Percentiles rank a stretch among this genome's conserved stretches.
Conservation (phyloP, 2,888 invertebrate genomes). For the Xanthorhoe spadicearia region DNA sequence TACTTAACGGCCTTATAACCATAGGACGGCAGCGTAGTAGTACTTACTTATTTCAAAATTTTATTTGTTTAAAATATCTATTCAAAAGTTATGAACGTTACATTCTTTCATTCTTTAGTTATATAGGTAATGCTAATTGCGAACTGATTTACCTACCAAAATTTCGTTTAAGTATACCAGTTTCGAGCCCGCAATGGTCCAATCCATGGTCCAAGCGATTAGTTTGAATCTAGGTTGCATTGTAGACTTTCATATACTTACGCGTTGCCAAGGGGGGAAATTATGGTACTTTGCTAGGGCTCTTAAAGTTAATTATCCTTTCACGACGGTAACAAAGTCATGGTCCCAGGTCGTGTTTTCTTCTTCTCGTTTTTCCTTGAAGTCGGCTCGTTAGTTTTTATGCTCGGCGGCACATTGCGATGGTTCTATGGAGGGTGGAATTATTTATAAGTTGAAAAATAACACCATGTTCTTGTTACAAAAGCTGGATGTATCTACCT, state of each 20-base stretch:
- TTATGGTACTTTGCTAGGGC: not conserved
- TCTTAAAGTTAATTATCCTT: constrained; percentile 5
- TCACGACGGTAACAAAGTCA: constrained; percentile 12
- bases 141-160: no score
- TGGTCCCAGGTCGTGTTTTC: constrained; percentile 22
- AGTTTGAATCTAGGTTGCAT: no score
- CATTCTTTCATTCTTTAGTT: no score
- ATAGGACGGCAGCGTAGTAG: no score
- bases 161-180: no score
- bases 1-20: no score
- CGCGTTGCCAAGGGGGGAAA: not conserved
- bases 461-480: not conserved
- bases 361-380: constrained; percentile 32
- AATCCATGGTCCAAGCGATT: no score
- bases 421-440: constrained; percentile 10
- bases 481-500: not conserved
- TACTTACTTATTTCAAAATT: no score
- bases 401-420: constrained; percentile 26
- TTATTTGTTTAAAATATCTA: no score
- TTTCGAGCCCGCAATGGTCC: no score
- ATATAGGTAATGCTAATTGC: no score
- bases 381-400: constrained; percentile 36
- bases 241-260: not conserved
- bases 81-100: no score
- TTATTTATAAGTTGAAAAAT: not conserved